phyloP scores from a whole-genome alignment of 2,888 invertebrate species.

The Eulithis testata region DNA sequence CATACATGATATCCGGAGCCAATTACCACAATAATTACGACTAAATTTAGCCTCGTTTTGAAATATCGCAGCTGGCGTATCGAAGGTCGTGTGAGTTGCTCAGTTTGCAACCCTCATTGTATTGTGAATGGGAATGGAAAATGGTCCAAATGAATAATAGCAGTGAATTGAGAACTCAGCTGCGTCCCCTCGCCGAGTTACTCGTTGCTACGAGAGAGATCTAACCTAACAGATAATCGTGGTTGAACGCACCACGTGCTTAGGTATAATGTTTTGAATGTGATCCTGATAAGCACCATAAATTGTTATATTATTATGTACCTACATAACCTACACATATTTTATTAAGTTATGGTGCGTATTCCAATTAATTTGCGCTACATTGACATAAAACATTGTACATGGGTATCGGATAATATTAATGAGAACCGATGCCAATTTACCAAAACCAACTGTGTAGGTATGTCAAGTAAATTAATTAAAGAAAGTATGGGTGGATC shows the following conservation, averaged over 20 bases:
- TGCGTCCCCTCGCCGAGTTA: slow-evolving; percentile 58
- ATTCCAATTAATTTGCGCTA: slow-evolving; percentile 24
- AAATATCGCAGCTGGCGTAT: slow-evolving; percentile 41
- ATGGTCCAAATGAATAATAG: slow-evolving; percentile 61
- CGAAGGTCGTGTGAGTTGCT: slow-evolving; percentile 42
- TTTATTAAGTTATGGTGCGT: slow-evolving; percentile 19
- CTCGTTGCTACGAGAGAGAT: slow-evolving; percentile 53
- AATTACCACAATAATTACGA: slow-evolving; percentile 31
- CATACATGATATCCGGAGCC: slow-evolving; percentile 35
- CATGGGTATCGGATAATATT: slow-evolving; percentile 11
- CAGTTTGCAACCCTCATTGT: slow-evolving; percentile 42
- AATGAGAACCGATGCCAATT: slow-evolving; percentile 24
- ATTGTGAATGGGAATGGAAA: slow-evolving; percentile 45
- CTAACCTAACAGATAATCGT: slow-evolving; percentile 71
- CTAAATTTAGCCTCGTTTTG: slow-evolving; percentile 35
- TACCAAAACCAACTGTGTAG: slow-evolving; percentile 26
- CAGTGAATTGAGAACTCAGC: slow-evolving; percentile 48
- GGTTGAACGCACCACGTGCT: slow-evolving; percentile 48
- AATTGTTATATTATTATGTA: slow-evolving; percentile 16
- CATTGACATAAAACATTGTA: slow-evolving; percentile 23
- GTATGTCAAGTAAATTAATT: not conserved
- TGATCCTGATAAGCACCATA: slow-evolving; percentile 33
- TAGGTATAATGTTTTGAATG: slow-evolving; percentile 27
- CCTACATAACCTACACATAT: slow-evolving; percentile 3
- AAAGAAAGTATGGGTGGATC: slow-evolving; percentile 24